These are phyloP conservation scores for Chrysolina haemoptera DNA, from an alignment of 2,888 invertebrate genomes.

Conservation along the genomic window DNA sequence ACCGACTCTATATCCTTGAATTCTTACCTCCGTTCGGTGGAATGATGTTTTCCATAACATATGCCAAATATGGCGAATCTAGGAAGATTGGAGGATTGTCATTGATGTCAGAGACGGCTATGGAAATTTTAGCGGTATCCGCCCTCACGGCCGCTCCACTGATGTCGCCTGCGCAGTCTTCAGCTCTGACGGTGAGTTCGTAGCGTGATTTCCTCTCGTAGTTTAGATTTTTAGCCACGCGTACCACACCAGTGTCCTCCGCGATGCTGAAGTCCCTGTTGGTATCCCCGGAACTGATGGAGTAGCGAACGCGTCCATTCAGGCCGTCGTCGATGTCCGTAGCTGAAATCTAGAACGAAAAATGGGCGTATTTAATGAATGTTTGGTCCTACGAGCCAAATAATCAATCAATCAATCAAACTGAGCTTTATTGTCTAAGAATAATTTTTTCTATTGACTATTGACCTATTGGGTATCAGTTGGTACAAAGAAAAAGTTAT, in stretches of 20 bases:
- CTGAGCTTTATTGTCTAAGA: no score
- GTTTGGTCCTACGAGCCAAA: slow-evolving; percentile 7
- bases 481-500: no score
- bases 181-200: slow-evolving; percentile 86
- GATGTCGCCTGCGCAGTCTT: slow-evolving; percentile 87
- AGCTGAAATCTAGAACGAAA: slow-evolving; percentile 81
- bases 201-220: slow-evolving; percentile 92
- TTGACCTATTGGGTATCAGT: no score
- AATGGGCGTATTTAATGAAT: slow-evolving; percentile 6
- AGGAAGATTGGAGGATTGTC: slow-evolving; percentile 94
- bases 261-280: slow-evolving; percentile 93
- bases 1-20: neutral
- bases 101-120: slow-evolving; percentile 91
- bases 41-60: slow-evolving; percentile 93
- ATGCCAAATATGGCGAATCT: slow-evolving; percentile 92
- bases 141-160: slow-evolving; percentile 73
- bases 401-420: no score
- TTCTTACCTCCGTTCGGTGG: slow-evolving; percentile 78
- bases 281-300: slow-evolving; percentile 90
- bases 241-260: slow-evolving; percentile 91
- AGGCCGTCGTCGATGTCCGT: slow-evolving; percentile 90
- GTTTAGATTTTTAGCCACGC: slow-evolving; percentile 94
- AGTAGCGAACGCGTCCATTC: slow-evolving; percentile 93
- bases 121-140: slow-evolving; percentile 86
- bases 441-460: no score